These are phyloP conservation scores for Philereme vetulata DNA, from an alignment of 2,888 invertebrate species.

Conservation along the genomic window DNA sequence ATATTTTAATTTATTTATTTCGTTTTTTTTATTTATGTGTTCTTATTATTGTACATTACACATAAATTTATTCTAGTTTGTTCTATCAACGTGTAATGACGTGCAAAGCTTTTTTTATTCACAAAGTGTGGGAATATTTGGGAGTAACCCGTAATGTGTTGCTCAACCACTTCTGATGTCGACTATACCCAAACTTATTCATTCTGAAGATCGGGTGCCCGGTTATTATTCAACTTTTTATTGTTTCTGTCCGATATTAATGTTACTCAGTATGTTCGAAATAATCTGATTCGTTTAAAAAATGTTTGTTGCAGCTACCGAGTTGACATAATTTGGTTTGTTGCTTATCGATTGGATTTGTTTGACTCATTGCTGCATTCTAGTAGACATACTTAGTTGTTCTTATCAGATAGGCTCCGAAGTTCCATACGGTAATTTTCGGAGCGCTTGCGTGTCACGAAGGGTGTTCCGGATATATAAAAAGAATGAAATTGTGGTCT, in stretches of 20 bases:
- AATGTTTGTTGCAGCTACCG: slow-evolving; percentile 51
- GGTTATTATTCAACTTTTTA: slow-evolving; percentile 79
- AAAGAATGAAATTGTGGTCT: too few species aligned
- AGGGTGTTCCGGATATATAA: too few species aligned
- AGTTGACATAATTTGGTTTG: slow-evolving; percentile 55
- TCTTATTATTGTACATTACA: too few species aligned
- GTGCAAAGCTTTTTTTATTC: not conserved
- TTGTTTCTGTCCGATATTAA: slow-evolving; percentile 68
- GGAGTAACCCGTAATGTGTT: slow-evolving; percentile 6
- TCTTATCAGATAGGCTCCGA: too few species aligned
- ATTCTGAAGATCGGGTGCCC: slow-evolving; percentile 53
- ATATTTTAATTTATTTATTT: too few species aligned
- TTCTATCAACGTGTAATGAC: too few species aligned
- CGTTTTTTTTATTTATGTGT: too few species aligned
- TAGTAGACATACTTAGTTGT: not conserved
- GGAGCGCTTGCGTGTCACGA: too few species aligned
- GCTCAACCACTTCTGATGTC: slow-evolving; percentile 19
- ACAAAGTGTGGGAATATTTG: too few species aligned
- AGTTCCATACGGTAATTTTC: too few species aligned
- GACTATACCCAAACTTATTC: slow-evolving; percentile 31
- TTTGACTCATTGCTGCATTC: slow-evolving; percentile 4
- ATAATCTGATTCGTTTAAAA: slow-evolving; percentile 51
- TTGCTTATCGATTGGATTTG: slow-evolving; percentile 26
- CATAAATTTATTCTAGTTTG: too few species aligned
- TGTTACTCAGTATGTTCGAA: slow-evolving; percentile 49